phyloP scores from a whole-genome alignment of 2,113 vertebrate genomes.

The Pangasianodon hypophthalmus region DNA sequence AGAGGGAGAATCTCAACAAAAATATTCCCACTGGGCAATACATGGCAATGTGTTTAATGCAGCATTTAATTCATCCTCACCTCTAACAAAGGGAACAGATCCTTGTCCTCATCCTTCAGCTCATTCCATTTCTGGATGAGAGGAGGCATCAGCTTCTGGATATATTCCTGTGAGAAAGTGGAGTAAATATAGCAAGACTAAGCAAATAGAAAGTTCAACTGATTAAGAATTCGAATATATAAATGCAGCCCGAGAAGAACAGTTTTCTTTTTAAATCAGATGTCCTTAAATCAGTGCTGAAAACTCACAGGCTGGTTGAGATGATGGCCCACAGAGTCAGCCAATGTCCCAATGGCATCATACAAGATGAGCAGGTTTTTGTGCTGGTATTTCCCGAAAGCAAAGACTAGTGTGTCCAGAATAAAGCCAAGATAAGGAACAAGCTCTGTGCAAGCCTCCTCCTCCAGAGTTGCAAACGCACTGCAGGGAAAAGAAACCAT shows the following conservation, averaged over 20 bases:
- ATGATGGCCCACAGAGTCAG: slow-evolving; percentile 94
- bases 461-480: slow-evolving; percentile 92
- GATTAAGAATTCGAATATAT: not conserved
- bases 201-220: not conserved
- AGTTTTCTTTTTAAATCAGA: not conserved
- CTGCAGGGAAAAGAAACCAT: slow-evolving; percentile 60
- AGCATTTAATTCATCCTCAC: slow-evolving; percentile 54
- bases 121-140: slow-evolving; percentile 94
- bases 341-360: slow-evolving; percentile 91
- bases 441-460: slow-evolving; percentile 93
- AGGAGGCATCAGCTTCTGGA: slow-evolving; percentile 91
- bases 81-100: slow-evolving; percentile 88
- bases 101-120: slow-evolving; percentile 92
- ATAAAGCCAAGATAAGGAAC: slow-evolving; percentile 96
- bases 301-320: slow-evolving; percentile 80
- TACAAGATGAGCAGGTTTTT: slow-evolving; percentile 96
- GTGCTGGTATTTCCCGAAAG: slow-evolving; percentile 96
- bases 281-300: not conserved
- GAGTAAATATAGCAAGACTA: not conserved
- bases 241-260: not conserved
- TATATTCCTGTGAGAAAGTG: slow-evolving; percentile 79
- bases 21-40: not conserved
- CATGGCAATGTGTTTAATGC: not conserved
- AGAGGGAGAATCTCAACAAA: not conserved
- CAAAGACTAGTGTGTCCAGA: slow-evolving; percentile 92